A percentile compares a stretch with the other conserved stretches of the same genome.
Conservation (phyloP, 2,797 vertebrate genomes). For the Ptychobarbus kaznakovi region DNA sequence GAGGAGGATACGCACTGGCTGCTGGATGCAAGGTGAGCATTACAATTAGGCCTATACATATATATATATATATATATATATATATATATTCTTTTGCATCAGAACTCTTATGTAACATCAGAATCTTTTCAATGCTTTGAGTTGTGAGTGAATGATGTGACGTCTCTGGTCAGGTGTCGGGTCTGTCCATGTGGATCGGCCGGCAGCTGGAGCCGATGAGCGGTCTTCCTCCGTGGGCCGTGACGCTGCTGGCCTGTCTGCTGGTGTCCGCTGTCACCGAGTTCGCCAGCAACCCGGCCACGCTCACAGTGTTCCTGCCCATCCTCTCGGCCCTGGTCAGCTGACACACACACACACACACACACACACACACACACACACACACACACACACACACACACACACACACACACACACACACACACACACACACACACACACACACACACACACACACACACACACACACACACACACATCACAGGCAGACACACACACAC, state of each 20-base stretch:
- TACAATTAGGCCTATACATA: background rate
- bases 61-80: background rate
- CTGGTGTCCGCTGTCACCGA: conserved; percentile 95
- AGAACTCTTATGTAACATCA: background rate
- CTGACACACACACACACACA: conserved; percentile 12
- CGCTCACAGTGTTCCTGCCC: conserved; percentile 96
- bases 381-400: background rate
- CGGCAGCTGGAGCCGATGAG: conserved; percentile 94
- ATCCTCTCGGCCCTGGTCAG: conserved; percentile 95
- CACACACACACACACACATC: no score
- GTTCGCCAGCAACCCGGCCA: conserved; percentile 97
- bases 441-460: no score
- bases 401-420: no score
- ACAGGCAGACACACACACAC: no score
- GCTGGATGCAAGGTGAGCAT: conserved; percentile 92
- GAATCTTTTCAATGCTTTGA: background rate
- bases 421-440: no score
- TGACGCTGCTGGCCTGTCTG: conserved; percentile 92
- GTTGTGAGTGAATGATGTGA: background rate
- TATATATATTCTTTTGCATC: background rate
- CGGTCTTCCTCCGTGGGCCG: conserved; percentile 92
- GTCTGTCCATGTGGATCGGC: conserved; percentile 95
- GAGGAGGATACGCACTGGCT: conserved; percentile 95
- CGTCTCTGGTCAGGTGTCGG: conserved; percentile 83
- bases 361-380: background rate